These are phyloP conservation scores for Calypte anna DNA, from an alignment of 2,113 vertebrate genomes.

Conservation along the genomic window DNA sequence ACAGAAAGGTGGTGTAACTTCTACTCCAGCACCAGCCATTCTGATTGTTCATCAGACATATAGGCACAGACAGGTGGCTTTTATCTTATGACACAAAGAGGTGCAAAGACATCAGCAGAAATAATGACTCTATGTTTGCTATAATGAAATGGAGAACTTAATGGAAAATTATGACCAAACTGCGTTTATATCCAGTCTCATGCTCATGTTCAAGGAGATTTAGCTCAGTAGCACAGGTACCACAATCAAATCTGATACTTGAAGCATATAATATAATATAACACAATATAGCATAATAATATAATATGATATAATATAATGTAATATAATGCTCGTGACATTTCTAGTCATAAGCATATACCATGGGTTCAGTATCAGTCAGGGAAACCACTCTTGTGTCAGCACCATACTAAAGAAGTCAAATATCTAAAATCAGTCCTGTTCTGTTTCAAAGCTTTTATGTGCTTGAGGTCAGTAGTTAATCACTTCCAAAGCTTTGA, in stretches of 20 bases:
- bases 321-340: not conserved
- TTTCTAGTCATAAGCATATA: not conserved
- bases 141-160: not conserved
- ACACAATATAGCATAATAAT: not conserved
- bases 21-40: not conserved
- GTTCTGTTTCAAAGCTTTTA: not conserved
- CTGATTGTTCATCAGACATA: fast-evolving
- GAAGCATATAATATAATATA: not conserved
- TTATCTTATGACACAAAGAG: not conserved
- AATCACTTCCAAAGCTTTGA: not conserved
- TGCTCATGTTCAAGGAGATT: not conserved
- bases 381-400: not conserved
- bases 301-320: not conserved
- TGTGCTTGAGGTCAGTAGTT: not conserved
- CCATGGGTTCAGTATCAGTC: not conserved
- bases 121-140: not conserved
- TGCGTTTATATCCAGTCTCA: not conserved
- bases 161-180: not conserved
- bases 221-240: not conserved
- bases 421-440: not conserved
- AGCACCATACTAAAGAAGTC: not conserved
- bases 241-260: not conserved
- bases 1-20: not conserved
- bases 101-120: not conserved
- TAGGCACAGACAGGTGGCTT: not conserved